Conservation (phyloP, 2,888 invertebrate species). For the Xanthorhoe spadicearia region DNA sequence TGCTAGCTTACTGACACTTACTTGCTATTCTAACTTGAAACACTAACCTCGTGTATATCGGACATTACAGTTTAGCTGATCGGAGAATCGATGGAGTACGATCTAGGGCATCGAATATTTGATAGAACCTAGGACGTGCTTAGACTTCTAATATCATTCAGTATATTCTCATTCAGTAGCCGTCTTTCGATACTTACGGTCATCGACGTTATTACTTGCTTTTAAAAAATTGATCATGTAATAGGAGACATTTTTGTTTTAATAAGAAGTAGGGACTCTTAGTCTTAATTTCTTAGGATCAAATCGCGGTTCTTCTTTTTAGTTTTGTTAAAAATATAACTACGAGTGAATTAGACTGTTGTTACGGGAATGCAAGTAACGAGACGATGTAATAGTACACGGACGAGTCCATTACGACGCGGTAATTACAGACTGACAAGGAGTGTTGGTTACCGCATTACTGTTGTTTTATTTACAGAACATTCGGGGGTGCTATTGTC, state of each 20-base stretch:
- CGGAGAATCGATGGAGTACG: background rate
- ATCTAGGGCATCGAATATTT: constrained; percentile 12
- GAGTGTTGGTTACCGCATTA: constrained; percentile 30
- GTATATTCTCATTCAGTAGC: constrained; percentile 1
- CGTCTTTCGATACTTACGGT: background rate
- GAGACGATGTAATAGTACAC: constrained; percentile 19
- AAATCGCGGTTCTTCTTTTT: no score
- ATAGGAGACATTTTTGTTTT: no score
- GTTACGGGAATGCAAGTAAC: background rate
- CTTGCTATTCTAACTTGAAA: no score
- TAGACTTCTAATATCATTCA: background rate
- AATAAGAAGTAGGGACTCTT: no score
- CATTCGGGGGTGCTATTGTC: background rate
- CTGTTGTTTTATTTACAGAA: constrained; percentile 12
- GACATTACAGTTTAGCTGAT: background rate
- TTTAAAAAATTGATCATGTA: background rate
- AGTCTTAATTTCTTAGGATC: no score
- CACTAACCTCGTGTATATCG: no score
- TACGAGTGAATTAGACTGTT: background rate
- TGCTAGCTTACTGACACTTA: no score
- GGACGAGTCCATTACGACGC: constrained; percentile 19
- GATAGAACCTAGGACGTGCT: constrained; percentile 16
- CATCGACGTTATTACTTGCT: background rate
- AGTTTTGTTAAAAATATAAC: background rate
- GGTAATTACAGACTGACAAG: constrained; percentile 28